phyloP scores from a whole-genome alignment of 2,797 vertebrate genomes.

The Lagodon rhomboides region DNA sequence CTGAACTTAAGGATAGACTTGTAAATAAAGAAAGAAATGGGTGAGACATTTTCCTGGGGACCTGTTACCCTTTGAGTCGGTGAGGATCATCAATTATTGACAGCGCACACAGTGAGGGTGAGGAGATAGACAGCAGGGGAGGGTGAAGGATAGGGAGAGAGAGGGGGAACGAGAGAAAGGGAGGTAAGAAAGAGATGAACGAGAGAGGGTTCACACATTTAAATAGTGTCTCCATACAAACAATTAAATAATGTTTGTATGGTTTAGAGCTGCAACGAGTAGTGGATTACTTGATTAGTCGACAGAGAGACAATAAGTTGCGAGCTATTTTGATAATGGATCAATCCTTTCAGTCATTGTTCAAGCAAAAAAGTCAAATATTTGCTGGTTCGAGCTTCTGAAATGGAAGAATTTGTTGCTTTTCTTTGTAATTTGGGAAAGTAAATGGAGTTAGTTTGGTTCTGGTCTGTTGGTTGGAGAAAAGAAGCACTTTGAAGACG shows the following conservation, averaged over 20 bases:
- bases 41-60: slow-evolving; percentile 79
- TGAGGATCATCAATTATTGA: slow-evolving; percentile 89
- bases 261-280: no score
- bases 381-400: no score
- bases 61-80: slow-evolving; percentile 89
- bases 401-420: no score
- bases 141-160: slow-evolving; percentile 55
- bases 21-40: slow-evolving; percentile 70
- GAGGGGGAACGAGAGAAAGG: slow-evolving; percentile 11
- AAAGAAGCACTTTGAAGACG: no score
- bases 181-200: slow-evolving; percentile 12
- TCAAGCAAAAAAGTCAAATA: no score
- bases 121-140: slow-evolving; percentile 82
- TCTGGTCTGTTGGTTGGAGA: no score
- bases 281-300: no score
- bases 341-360: no score
- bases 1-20: slow-evolving; percentile 60
- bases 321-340: no score
- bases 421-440: no score
- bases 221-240: not conserved
- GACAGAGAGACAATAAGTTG: no score
- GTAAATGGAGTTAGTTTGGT: no score
- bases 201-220: slow-evolving; percentile 9
- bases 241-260: not conserved
- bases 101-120: slow-evolving; percentile 82